Evolutionary conservation across 2,888 invertebrate species (phyloP).

Genomic region (Cinara cedri): DNA sequence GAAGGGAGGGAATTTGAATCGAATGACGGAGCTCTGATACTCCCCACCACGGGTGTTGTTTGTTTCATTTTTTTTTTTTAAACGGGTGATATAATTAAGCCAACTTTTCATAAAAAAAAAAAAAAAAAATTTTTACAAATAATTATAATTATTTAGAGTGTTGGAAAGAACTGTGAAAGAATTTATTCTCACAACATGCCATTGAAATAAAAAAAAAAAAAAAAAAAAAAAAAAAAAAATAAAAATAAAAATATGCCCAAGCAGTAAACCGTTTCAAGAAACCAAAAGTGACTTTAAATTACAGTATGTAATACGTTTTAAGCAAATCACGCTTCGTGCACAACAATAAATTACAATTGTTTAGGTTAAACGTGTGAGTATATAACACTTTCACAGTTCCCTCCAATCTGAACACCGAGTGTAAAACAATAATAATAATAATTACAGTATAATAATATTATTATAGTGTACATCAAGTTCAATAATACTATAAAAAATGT

Average conservation of each 20-base stretch:
- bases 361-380: constrained; percentile 57
- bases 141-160: constrained; percentile 2
- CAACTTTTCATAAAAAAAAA: constrained; percentile 24
- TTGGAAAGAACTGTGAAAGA: constrained; percentile 80
- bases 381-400: constrained; percentile 58
- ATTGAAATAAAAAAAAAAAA: constrained; percentile 23
- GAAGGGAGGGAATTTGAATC: no score
- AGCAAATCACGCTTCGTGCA: constrained; percentile 57
- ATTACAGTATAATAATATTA: no score
- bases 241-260: constrained; percentile 35
- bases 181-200: constrained; percentile 74
- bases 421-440: neutral
- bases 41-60: no score
- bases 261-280: constrained; percentile 53
- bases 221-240: constrained; percentile 5
- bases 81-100: constrained; percentile 26
- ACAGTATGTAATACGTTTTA: constrained; percentile 50
- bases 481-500: constrained; percentile 16
- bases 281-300: constrained; percentile 55
- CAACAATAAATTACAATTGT: constrained; percentile 52
- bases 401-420: constrained; percentile 57
- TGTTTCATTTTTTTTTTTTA: neutral
- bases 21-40: no score
- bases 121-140: neutral
- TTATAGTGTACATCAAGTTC: constrained; percentile 7